Base-by-base conservation (phyloP, 2,113 vertebrate genomes). In the Catagonus wagneri region DNA sequence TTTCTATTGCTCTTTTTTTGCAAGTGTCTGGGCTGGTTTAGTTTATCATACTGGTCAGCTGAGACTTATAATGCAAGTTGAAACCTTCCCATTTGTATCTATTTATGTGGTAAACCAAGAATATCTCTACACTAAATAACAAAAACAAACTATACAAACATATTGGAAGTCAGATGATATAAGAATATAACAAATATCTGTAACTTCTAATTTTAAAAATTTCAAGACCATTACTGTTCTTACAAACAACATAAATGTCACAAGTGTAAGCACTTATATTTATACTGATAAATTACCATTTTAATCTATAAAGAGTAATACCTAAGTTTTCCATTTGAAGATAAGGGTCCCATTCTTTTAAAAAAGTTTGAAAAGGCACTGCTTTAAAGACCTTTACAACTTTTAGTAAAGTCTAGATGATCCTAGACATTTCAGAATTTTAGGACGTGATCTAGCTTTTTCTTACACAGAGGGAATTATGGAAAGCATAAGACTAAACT, bases 121-220 rank as follows among this genome's bases (percentile, higher is more conserved):
- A 32, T 50, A 72, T 39, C 75, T 92, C 85, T 54, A 58, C 71
- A 91, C 20, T 74, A 68, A 19, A 76, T 3, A 44, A 65, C 4
- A 78, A 68, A 78, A 83, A 81, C 6, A 85, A 87, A 78, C 85
- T 25, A 89, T 14, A 71, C 12, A 56, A 60, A 89, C 65, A 89
- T 20, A 84, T 3, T 63, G 23, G 61, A 96, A 90, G 50, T 29
- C 23, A 79, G 36, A 79, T 50, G 50, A 60, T 1, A 50, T 7
- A 32, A 81, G 52, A 75, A 85, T 54, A 11, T 56, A 89, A 74
- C 12, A 81, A 80, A 29, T 52, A 39, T 54, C 27, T 93, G 3
- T 32, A 95, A 54, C 14, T 65, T 56, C 63, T 78, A 36, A 76
- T 87, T 93, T 90, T 4, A 89, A 92, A 72, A 52, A 58, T 84